A percentile compares a stretch with the other conserved stretches of the same genome.
phyloP scores from a whole-genome alignment of 2,113 vertebrate species.

The Corythornis vintsioides region DNA sequence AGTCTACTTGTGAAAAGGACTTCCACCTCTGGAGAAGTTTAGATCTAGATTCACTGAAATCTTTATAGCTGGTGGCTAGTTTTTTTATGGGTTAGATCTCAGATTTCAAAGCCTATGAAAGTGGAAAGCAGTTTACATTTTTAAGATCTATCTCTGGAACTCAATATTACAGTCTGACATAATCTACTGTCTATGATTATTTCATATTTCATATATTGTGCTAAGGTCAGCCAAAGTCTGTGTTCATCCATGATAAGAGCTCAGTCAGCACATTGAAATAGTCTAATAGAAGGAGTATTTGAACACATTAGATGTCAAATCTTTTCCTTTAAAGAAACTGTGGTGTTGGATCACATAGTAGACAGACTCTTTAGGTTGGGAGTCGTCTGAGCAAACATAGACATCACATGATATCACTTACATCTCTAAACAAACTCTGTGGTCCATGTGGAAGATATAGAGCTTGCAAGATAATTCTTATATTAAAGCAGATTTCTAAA shows the following conservation, averaged over 20 bases:
- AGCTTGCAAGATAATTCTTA: neutral
- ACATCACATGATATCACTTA: accelerated
- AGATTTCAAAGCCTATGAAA: neutral
- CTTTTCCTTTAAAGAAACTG: neutral
- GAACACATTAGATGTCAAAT: neutral
- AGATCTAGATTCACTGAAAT: conserved; percentile 9
- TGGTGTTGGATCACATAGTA: neutral
- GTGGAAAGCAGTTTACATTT: neutral
- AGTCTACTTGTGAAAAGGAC: neutral
- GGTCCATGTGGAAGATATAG: neutral
- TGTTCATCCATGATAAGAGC: neutral
- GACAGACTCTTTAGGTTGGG: neutral
- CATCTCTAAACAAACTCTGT: neutral
- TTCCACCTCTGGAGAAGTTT: neutral
- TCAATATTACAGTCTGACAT: neutral
- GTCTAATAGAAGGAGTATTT: neutral
- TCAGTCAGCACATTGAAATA: neutral
- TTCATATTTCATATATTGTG: neutral
- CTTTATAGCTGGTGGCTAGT: neutral
- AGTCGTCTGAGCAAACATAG: neutral
- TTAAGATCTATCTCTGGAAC: neutral
- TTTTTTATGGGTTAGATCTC: neutral
- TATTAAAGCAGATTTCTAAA: neutral
- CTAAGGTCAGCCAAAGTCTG: neutral
- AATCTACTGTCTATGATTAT: neutral